Evolutionary conservation across 1,140 invertebrate genomes (phyloP), one percentile per base, ranked within the genome.

Genomic region (Drosophila takahashii): DNA sequence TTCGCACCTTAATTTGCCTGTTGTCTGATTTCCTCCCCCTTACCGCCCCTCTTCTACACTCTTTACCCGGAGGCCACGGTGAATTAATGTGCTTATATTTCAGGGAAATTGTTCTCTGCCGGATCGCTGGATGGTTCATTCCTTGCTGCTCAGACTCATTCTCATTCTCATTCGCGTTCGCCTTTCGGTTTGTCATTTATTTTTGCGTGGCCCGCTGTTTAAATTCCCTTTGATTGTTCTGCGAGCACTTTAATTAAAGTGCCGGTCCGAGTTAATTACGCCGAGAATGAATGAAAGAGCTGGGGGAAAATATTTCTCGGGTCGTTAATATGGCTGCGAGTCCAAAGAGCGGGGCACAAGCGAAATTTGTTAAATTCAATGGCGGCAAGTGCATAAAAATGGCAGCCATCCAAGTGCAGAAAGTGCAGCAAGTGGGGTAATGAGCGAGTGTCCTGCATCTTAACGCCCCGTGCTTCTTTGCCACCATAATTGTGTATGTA

Each of bases 51-150:
- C 47, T 1, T 1, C 4, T 15, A 32, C 27, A 22, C 27, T 29
- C n/a, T 7, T 0, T 5, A 3, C 18, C 15, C 42, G 11, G 16
- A 4, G 32, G 53, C n/a, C 27, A 44, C 37, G 29, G 22, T 61
- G 67, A 87, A 87, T 90, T 90, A 90, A 90, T 90, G 87, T 76
- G 62, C 81, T 90, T 87, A 90, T 90, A 90, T 90, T 79, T 90
- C 87, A 90, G 61, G 65, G 69, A 78, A 90, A 90, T 84, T 87
- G 83, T 75, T 77, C 62, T 60, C 60, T 74, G 62, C 60, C 60
- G 70, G 59, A 70, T 69, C 71, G 47, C 77, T 57, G 67, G 27
- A 70, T 71, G 60, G 53, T 65, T 54, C 70, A 66, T 76, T 64
- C 53, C 71, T 77, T 77, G 36, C 60, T 7, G 7, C n/a, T n/a